Evolutionary conservation across 2,888 invertebrate species (phyloP).

Genomic region (Choristoneura rosaceana): DNA sequence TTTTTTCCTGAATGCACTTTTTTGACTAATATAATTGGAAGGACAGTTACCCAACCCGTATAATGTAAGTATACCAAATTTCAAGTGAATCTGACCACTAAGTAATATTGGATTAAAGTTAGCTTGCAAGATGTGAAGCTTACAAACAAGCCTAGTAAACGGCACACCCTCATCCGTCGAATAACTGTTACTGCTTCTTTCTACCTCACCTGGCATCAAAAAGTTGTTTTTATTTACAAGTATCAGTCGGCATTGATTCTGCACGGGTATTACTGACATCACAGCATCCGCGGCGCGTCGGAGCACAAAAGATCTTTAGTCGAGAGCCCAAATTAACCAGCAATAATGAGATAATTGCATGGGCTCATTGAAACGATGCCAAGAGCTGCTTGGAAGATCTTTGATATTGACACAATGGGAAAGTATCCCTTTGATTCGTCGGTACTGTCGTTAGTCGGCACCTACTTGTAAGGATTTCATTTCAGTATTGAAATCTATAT

Average conservation of each 20-base stretch:
- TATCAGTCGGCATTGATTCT: slow-evolving; percentile 42
- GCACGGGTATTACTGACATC: slow-evolving; percentile 42
- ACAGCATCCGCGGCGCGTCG: slow-evolving; percentile 59
- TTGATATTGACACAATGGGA: slow-evolving; percentile 44
- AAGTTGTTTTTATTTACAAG: slow-evolving; percentile 43
- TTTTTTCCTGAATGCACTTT: too few relatives aligned
- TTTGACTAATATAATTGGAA: too few relatives aligned
- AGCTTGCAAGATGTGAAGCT: too few relatives aligned
- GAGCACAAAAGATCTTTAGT: slow-evolving; percentile 57
- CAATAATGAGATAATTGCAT: slow-evolving; percentile 70
- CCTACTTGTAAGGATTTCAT: slow-evolving; percentile 22
- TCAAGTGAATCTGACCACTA: too few relatives aligned
- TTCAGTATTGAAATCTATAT: too few relatives aligned
- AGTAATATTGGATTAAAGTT: too few relatives aligned
- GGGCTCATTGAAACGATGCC: slow-evolving; percentile 54
- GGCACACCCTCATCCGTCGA: slow-evolving; percentile 18
- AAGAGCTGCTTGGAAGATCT: slow-evolving; percentile 50
- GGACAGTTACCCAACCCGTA: too few relatives aligned
- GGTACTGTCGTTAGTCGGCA: slow-evolving; percentile 19
- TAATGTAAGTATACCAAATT: too few relatives aligned
- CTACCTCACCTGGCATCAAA: slow-evolving; percentile 19
- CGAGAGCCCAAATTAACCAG: slow-evolving; percentile 65
- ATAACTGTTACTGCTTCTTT: background rate
- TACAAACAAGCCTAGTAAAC: background rate
- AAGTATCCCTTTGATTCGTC: slow-evolving; percentile 39